Evolutionary conservation across 1,140 invertebrate species (phyloP), one percentile per base, ranked within the genome.

Genomic region (Philotrypesis tridentata): DNA sequence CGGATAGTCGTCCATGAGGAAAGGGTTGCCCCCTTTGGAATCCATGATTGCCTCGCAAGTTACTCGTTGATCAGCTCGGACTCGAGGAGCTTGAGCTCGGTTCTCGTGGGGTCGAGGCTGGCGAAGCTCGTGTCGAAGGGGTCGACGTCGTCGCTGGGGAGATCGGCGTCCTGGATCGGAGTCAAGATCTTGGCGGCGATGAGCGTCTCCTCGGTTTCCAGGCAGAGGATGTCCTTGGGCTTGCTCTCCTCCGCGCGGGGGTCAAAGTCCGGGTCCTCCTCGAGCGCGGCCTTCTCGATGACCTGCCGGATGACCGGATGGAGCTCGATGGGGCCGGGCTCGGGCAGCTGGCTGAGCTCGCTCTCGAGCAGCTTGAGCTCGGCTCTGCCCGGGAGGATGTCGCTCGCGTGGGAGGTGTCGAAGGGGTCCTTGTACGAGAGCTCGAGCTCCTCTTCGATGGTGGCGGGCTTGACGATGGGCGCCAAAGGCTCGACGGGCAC

Each of bases 281-380:
- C 87, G 17, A 82, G 63, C n/a, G 73, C 68, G 0, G 83, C 2
- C 2, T 87, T 80, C 11, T 82, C 84, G 0, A 83, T 55, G 1
- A 86, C 85, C 8, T 87, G 79, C 76, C 84, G 82, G 29, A 90
- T 85, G 0, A 72, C 48, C 12, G 87, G 86, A 29, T 88, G 87
- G 2, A 84, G 75, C 1, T 84, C 80, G n/a, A 87, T 80, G 1
- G 87, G 82, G 0, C 84, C n/a, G 43, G 85, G 83, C 27, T 86
- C 82, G 7, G 88, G 84, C 1, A 92, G 79, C 82, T 91, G 89
- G 60, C 94, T 92, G 43, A 96, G 90, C 87, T 96, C 96, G 79
- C 93, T 95, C 87, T 96, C 96, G 7, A 97, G 86, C 33, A 96
- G 87, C 84, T 96, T 96, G 6, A 97, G 89, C 88, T 97, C 96